A percentile compares a stretch with the other conserved stretches of the same genome.
Conservation (phyloP, 2,888 invertebrate genomes). For the Hypsopygia costalis region DNA sequence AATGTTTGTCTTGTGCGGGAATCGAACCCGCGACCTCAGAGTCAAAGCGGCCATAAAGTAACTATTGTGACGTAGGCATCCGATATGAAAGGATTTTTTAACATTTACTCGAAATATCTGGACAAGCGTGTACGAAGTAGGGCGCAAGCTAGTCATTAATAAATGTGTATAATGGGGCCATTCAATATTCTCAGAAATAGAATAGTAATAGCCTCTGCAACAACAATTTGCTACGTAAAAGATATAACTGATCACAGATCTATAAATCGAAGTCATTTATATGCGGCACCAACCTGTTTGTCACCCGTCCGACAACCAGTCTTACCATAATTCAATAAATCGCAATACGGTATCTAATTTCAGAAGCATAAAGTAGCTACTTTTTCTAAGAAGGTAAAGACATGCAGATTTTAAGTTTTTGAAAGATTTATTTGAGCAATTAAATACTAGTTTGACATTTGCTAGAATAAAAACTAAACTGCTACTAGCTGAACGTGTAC, state of each 20-base stretch:
- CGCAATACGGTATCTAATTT: constrained; percentile 6
- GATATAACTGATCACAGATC: constrained; percentile 7
- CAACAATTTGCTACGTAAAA: constrained; percentile 6
- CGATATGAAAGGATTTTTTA: too few relatives aligned
- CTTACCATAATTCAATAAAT: constrained; percentile 1
- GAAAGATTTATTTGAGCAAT: not conserved
- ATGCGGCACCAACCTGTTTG: constrained; percentile 16
- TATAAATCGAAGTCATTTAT: constrained; percentile 11
- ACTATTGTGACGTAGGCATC: too few relatives aligned
- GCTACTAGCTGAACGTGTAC: too few relatives aligned
- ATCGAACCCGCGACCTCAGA: too few relatives aligned
- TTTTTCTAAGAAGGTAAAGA: constrained; percentile 1
- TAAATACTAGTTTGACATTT: not conserved
- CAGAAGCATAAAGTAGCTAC: constrained; percentile 9
- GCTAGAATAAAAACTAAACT: too few relatives aligned
- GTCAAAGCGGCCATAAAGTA: too few relatives aligned
- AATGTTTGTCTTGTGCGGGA: too few relatives aligned
- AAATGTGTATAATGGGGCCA: too few relatives aligned
- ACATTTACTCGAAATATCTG: too few relatives aligned
- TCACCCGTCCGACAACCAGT: constrained; percentile 5
- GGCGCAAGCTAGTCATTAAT: too few relatives aligned
- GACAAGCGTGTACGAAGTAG: too few relatives aligned
- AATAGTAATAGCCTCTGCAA: constrained; percentile 6
- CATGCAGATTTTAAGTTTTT: constrained; percentile 1
- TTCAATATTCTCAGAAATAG: constrained; percentile 1